Evolutionary conservation across 2,113 vertebrate species (phyloP), one percentile per base, ranked within the genome.

Genomic region (Nerophis lumbriciformis): DNA sequence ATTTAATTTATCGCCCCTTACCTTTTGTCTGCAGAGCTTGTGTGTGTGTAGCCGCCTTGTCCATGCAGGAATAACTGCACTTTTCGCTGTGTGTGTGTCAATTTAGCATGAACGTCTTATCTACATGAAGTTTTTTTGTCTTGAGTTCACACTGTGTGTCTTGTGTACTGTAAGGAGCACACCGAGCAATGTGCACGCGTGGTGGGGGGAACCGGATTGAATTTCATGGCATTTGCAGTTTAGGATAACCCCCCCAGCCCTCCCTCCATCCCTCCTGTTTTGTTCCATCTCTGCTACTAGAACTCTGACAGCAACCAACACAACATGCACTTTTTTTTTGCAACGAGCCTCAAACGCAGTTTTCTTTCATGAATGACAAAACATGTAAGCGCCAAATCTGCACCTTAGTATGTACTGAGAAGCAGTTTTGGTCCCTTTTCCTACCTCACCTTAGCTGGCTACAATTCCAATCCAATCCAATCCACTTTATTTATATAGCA

Each of bases 141-240:
- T 66, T 54, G 48, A 52, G 53, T 21, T 49, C 8, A 38, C 16
- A 8, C 12, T 51, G 15, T 39, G 14, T 48, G 38, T 54, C 38
- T 36, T 61, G 42, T 48, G 49, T 12, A 28, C 44, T 28, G 59
- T 51, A 47, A 19, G 63, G 42, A 47, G 37, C n/a, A 19, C 19
- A 57, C 13, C 10, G 7, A 57, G 55, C 10, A 54, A 35, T 58
- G 71, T 37, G 66, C 63, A 62, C 80, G 15, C 61, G 78, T 82
- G 71, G 60, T 1, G 39, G 28, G 69, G 61, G 61, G 45, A 59
- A 35, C 2, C 77, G 71, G 90, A 83, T 94, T 93, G 83, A 89
- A 91, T 95, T 94, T 93, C 93, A 92, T 66, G 78, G 79, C 59
- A 88, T 86, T 90, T 83, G 89, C 89, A 88, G 89, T 90, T 90